Evolutionary conservation across 2,113 vertebrate species (phyloP).

Genomic region (Gasterosteus nipponicus): DNA sequence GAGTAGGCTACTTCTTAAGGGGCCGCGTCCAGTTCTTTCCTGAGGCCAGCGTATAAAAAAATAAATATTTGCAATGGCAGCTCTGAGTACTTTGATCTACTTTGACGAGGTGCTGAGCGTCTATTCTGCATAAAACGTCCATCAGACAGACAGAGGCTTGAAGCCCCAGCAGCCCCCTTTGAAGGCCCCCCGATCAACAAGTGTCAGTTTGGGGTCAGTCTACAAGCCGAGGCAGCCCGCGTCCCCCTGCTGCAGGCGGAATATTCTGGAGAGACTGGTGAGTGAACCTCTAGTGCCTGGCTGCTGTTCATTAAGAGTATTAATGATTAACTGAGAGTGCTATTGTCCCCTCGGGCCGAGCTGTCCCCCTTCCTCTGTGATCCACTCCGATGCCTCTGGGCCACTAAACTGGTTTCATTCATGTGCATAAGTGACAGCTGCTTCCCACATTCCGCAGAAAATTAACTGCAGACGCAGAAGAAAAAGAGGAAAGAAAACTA

Average conservation of each 20-base stretch:
- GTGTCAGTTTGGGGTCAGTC: constrained; percentile 70
- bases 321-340: constrained; percentile 82
- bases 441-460: constrained; percentile 79
- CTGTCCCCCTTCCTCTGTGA: constrained; percentile 76
- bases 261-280: constrained; percentile 65
- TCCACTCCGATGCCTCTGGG: constrained; percentile 75
- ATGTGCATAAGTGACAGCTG: constrained; percentile 82
- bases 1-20: neutral
- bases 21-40: neutral
- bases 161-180: constrained; percentile 50
- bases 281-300: constrained; percentile 76
- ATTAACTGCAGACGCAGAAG: constrained; percentile 63
- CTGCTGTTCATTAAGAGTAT: constrained; percentile 80
- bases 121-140: constrained; percentile 18
- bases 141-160: constrained; percentile 47
- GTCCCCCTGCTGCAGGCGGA: constrained; percentile 61
- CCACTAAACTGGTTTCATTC: constrained; percentile 74
- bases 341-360: constrained; percentile 75
- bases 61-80: no score
- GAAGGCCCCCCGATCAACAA: constrained; percentile 69
- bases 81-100: no score
- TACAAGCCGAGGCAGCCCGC: constrained; percentile 33
- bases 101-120: neutral
- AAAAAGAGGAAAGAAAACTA: constrained; percentile 66
- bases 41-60: no score